Evolutionary conservation across 1,140 invertebrate species (phyloP), one percentile per base, ranked within the genome.

Genomic region (Anoplophora glabripennis): DNA sequence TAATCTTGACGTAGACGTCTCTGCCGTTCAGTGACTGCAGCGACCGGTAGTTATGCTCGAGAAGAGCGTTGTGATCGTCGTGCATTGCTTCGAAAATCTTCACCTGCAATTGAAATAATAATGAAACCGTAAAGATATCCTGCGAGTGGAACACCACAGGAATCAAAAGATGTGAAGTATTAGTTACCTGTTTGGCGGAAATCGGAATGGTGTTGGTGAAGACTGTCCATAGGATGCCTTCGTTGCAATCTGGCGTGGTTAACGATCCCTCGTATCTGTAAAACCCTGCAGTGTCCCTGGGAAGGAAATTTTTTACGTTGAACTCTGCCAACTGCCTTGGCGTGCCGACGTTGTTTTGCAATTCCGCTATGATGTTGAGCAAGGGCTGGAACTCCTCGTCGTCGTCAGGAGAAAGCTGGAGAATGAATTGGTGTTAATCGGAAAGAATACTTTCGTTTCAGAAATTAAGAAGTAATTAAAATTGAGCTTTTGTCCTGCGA

Each of bases 181-280:
- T 17, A 11, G 58, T 60, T 63, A 85, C 84, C 78, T 88, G 85
- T 8, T 75, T 63, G 35, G 79, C 66, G 0, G 84, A 84, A 34
- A 90, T 80, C 0, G 79, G 76, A 17, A 84, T 71, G 38, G 81
- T 81, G 36, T 83, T 74, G 1, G 81, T 78, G 53, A 90, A 80
- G 3, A 92, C 77, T 5, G 86, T 87, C 89, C 89, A 92, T 1
- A 81, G 80, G 1, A 92, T 87, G 15, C 80, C 79, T 69, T 91
- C 88, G 40, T 81, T 80, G 63, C 89, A 92, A 1, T 74, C 76
- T 1, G 89, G 89, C 4, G 89, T 90, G 1, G 89, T 92, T 37
- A 92, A 74, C 0, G 88, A 90, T 2, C 89, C 89, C 4, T 80
- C 66, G 67, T 92, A 92, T 1, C 82, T 77, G 68, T 82, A 90